Percentiles rank a stretch among this genome's conserved stretches.
phyloP scores from a whole-genome alignment of 2,797 vertebrate genomes.

The Argyrosomus regius region DNA sequence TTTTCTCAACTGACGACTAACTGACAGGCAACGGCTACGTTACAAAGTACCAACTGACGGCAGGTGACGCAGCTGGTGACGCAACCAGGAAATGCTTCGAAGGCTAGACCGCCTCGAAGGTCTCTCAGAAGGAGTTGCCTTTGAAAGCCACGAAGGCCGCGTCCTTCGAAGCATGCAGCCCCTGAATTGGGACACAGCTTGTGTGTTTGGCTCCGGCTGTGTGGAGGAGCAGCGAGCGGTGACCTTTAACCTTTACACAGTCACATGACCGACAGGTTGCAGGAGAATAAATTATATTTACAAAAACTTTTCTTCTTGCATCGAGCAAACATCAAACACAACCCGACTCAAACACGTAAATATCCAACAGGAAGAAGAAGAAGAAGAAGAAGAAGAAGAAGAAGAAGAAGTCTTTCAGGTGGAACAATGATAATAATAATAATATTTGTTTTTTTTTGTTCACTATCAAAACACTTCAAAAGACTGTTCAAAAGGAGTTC shows the following conservation, averaged over 20 bases:
- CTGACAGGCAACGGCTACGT: no score
- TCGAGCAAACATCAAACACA: slow-evolving; percentile 72
- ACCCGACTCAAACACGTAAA: slow-evolving; percentile 62
- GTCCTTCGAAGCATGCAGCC: no score
- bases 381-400: no score
- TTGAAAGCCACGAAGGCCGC: no score
- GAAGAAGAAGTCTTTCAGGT: slow-evolving; percentile 43
- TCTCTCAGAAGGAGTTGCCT: no score
- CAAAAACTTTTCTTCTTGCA: slow-evolving; percentile 76
- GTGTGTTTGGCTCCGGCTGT: slow-evolving; percentile 40
- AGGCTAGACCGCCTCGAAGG: no score
- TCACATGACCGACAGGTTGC: slow-evolving; percentile 76
- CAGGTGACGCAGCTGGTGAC: no score
- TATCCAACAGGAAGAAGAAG: slow-evolving; percentile 53
- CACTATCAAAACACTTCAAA: slow-evolving; percentile 75
- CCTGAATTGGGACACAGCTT: no score
- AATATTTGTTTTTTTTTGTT: slow-evolving; percentile 57
- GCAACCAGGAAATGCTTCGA: no score
- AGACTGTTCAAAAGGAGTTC: slow-evolving; percentile 64
- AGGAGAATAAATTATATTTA: slow-evolving; percentile 88
- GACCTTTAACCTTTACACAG: slow-evolving; percentile 74
- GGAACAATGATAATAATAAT: slow-evolving; percentile 58
- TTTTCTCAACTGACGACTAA: no score
- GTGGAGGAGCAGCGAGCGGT: slow-evolving; percentile 44
- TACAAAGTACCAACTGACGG: no score